Percentiles rank a stretch among this genome's conserved stretches.
Evolutionary conservation across 2,888 invertebrate species (phyloP).

Genomic region (Liposcelis brunnea): DNA sequence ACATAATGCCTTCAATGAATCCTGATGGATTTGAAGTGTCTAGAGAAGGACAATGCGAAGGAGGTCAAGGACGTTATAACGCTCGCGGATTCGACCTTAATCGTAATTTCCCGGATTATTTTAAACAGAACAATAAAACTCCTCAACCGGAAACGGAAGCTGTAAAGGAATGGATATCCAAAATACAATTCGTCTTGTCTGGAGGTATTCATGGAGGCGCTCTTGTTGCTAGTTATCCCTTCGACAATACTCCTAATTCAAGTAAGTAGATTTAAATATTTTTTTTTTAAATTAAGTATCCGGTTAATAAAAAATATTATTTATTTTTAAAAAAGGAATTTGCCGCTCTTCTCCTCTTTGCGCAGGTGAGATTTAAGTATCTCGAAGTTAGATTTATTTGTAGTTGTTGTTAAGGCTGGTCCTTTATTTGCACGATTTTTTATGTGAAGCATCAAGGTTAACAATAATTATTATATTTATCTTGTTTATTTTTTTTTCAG

Average conservation of each 20-base stretch:
- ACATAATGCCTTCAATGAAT: constrained; percentile 96
- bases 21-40: constrained; percentile 95
- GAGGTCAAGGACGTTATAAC: constrained; percentile 76
- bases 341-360: constrained; percentile 32
- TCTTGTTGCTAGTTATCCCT: constrained; percentile 91
- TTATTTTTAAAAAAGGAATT: constrained; percentile 25
- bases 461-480: no score
- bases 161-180: constrained; percentile 84
- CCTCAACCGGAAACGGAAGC: constrained; percentile 91
- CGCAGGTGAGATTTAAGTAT: constrained; percentile 26
- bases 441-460: no score
- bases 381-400: no score
- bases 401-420: neutral
- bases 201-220: constrained; percentile 92
- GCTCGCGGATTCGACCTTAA: constrained; percentile 81
- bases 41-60: constrained; percentile 73
- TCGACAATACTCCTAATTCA: constrained; percentile 86
- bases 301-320: constrained; percentile 7
- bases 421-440: constrained; percentile 4
- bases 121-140: constrained; percentile 71
- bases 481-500: constrained; percentile 29
- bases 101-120: constrained; percentile 91
- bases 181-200: constrained; percentile 83
- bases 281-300: constrained; percentile 6
- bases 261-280: constrained; percentile 43